Evolutionary conservation across 2,113 vertebrate genomes (phyloP).

Genomic region (Sylvia atricapilla): DNA sequence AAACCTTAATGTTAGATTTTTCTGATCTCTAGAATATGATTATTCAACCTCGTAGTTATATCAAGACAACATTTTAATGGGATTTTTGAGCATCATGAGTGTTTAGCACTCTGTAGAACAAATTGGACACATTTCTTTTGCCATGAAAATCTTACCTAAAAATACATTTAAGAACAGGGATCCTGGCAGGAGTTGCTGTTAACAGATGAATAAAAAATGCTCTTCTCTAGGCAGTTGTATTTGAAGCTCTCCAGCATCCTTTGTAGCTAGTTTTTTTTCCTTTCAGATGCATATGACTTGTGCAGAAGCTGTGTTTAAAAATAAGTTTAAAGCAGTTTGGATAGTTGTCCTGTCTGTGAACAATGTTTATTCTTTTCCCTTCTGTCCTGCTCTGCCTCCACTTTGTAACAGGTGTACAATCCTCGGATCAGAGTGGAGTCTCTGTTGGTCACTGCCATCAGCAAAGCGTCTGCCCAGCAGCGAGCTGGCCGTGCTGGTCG

Average conservation of each 20-base stretch:
- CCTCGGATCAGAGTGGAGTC: constrained; percentile 97
- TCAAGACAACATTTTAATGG: background rate
- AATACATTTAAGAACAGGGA: background rate
- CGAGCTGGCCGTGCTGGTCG: constrained; percentile 96
- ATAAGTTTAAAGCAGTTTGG: background rate
- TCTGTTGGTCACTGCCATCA: constrained; percentile 94
- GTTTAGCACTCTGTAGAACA: background rate
- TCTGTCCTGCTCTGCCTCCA: background rate
- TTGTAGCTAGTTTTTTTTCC: background rate
- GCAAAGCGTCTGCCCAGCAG: constrained; percentile 98
- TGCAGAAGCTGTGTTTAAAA: background rate
- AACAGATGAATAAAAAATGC: background rate
- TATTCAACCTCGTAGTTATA: background rate
- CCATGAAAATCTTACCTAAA: background rate
- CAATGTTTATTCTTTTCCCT: background rate
- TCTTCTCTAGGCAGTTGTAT: background rate
- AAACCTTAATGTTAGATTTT: background rate
- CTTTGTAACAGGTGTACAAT: constrained; percentile 88
- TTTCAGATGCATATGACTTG: background rate
- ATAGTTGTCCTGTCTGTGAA: background rate
- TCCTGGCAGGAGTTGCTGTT: background rate
- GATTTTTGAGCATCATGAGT: background rate
- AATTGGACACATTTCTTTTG: background rate
- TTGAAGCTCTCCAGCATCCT: background rate
- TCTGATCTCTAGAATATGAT: background rate